Evolutionary conservation across 2,888 invertebrate species (phyloP).

Genomic region (Limnephilus auricula): DNA sequence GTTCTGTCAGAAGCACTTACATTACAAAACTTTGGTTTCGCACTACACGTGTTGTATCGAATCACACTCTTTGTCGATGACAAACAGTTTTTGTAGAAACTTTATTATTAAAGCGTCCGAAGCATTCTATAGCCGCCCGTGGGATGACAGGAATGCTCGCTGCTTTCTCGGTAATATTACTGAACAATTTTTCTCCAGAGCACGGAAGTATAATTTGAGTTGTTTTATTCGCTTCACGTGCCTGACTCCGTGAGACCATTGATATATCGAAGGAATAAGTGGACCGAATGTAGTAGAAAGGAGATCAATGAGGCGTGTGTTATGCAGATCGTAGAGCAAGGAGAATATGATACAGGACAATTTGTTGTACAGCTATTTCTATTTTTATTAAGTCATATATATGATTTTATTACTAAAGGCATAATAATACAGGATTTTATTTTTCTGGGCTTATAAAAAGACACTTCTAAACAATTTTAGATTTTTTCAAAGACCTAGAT

Average conservation of each 20-base stretch:
- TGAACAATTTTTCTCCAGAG: constrained; percentile 20
- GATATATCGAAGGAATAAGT: neutral
- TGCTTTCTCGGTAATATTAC: neutral
- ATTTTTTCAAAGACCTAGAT: no score
- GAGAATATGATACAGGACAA: neutral
- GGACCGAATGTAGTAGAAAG: neutral
- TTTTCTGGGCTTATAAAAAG: no score
- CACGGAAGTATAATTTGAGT: neutral
- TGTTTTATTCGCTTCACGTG: neutral
- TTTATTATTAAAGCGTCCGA: neutral
- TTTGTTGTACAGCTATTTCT: no score
- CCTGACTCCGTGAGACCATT: neutral
- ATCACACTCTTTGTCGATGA: neutral
- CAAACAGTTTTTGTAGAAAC: neutral
- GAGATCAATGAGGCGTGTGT: neutral
- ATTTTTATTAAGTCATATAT: no score
- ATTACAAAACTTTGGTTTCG: neutral
- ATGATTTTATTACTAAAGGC: no score
- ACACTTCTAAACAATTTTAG: no score
- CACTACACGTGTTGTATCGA: neutral
- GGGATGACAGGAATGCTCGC: neutral
- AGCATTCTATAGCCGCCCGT: neutral
- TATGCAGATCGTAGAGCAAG: neutral
- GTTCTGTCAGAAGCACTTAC: neutral
- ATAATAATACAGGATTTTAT: no score